Evolutionary conservation across 2,888 invertebrate genomes (phyloP), one percentile per base, ranked within the genome.

Genomic region (Drosophila parthenogenetica): DNA sequence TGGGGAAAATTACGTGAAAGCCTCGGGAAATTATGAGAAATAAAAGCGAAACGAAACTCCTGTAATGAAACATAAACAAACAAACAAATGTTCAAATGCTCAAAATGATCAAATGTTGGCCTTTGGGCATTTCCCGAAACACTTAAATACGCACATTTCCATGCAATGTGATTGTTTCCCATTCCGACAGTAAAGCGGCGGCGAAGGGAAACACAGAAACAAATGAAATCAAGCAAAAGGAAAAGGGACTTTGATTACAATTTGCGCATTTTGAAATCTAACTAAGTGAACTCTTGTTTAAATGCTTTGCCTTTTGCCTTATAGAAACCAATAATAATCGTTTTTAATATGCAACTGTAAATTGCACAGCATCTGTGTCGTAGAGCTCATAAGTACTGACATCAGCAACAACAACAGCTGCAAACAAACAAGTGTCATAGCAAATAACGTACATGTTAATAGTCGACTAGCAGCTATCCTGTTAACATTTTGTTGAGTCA

Each of bases 41-140:
- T 19, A 29, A 57, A 63, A 51, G 42, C 59, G 25, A 57, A 64
- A 48, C 59, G 25, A 57, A 64, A 48, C 39, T 49, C 42, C 45
- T 14, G 48, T 64, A 78, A 80, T 69, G 77, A 43, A 79, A 70
- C 68, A 69, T 60, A 53, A 84, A 78, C 79, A 83, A 76, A 53
- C 48, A 57, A 83, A 78, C 79, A 83, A 76, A 55, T 29, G 29
- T 29, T 8, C 29, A 29, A 29, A 29, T 29, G 29, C 8, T 29
- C 29, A 19, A 19, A 19, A 19, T 19, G 19, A 2, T 19, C 48
- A 49, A 61, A 62, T 25, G 16, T 43, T 8, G 37, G 22, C 73
- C 68, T 68, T 11, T 19, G 50, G 63, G 35, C 42, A 40, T 42
- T 64, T 42, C 13, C 14, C 3, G 37, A 58, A 61, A 50, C 46